Conservation (phyloP, 1,140 invertebrate genomes). For the Drosophila kanapiae region DNA sequence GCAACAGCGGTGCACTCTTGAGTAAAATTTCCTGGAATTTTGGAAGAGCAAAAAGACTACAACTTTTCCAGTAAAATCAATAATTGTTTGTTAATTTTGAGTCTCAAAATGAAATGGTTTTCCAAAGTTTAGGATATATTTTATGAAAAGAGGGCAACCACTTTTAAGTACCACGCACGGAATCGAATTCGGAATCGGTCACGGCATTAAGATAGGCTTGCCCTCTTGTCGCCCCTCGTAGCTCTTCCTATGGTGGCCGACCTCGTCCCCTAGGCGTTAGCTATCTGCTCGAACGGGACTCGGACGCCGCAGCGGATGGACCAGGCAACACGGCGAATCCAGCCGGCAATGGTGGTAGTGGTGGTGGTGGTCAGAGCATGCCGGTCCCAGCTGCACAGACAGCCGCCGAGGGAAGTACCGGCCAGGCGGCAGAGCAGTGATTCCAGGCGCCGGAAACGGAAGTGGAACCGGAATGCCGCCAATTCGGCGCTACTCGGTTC, state of each 20-base stretch:
- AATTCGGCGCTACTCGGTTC: not conserved
- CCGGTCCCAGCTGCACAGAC: constrained; percentile 71
- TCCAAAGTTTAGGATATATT: not conserved
- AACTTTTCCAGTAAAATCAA: too few species aligned
- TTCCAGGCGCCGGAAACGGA: constrained; percentile 2
- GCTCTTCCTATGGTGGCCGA: constrained; percentile 84
- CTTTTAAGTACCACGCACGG: constrained; percentile 4
- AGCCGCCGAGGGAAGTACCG: constrained; percentile 39
- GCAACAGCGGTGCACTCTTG: not conserved
- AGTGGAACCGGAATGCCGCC: not conserved
- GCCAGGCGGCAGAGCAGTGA: constrained; percentile 40
- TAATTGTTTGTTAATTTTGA: too few species aligned
- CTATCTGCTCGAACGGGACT: constrained; percentile 81
- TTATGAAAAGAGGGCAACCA: constrained; percentile 1
- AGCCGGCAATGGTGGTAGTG: constrained; percentile 52
- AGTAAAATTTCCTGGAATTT: not conserved
- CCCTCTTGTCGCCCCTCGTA: constrained; percentile 84
- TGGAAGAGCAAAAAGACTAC: not conserved
- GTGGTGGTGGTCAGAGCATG: constrained; percentile 51
- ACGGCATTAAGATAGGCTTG: constrained; percentile 83
- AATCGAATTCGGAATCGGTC: constrained; percentile 52
- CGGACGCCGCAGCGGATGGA: constrained; percentile 65
- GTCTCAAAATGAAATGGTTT: not conserved
- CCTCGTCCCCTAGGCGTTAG: constrained; percentile 82
- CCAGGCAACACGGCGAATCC: constrained; percentile 48